Evolutionary conservation across 2,113 vertebrate species (phyloP).

Genomic region (Alligator sinensis): DNA sequence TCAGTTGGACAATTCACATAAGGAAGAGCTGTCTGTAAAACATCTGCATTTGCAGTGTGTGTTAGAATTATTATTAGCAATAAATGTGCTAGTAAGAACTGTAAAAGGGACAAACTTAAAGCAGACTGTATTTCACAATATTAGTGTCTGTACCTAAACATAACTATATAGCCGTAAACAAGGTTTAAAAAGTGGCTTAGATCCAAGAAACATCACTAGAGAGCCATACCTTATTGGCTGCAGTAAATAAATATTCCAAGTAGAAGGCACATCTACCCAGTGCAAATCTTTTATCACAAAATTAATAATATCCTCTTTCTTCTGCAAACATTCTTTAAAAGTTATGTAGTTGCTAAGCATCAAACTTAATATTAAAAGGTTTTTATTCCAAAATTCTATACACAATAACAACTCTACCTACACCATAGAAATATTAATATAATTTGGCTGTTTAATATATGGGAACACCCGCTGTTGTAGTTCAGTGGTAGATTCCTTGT

Average conservation of each 20-base stretch:
- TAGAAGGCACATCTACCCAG: neutral
- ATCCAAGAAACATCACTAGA: neutral
- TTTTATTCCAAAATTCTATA: neutral
- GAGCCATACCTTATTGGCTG: neutral
- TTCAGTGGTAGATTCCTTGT: too few species aligned
- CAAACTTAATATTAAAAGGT: neutral
- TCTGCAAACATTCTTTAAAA: neutral
- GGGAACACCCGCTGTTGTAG: neutral
- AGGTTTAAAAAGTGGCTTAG: neutral
- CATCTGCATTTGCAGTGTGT: neutral
- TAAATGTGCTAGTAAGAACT: neutral
- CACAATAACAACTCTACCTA: neutral
- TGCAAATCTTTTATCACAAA: neutral
- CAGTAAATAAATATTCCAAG: neutral
- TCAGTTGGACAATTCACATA: neutral
- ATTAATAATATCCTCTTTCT: neutral
- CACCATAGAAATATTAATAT: neutral
- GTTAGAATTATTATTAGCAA: neutral
- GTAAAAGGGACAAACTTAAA: neutral
- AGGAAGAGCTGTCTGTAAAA: too few species aligned
- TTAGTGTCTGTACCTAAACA: neutral
- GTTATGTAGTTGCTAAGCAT: neutral
- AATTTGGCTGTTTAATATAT: conserved; percentile 10
- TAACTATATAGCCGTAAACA: neutral
- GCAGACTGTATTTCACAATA: neutral